A percentile compares a stretch with the other conserved stretches of the same genome.
Conservation (phyloP, 2,797 vertebrate genomes). For the Lepilemur ruficaudatus region DNA sequence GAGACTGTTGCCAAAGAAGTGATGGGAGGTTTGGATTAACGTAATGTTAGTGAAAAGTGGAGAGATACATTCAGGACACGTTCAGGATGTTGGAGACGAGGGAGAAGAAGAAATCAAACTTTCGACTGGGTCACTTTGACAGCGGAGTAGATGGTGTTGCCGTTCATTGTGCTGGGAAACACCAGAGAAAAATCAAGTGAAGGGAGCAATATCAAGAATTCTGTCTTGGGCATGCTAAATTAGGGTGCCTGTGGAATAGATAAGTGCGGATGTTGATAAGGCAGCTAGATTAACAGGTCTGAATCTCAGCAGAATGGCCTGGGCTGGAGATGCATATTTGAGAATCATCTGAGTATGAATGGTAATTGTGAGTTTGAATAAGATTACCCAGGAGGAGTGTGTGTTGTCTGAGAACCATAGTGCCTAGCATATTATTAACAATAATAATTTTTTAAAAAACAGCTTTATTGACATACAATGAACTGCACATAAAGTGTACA, state of each 20-base stretch:
- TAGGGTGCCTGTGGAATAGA: not conserved
- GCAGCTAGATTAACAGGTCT: not conserved
- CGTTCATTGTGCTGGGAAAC: not conserved
- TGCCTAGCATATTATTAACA: not conserved
- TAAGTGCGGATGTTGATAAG: not conserved
- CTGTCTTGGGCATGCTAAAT: not conserved
- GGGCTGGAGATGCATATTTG: not conserved
- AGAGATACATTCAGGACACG: not conserved
- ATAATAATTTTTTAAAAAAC: not conserved
- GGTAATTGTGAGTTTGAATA: not conserved
- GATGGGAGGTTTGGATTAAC: slow-evolving; percentile 38
- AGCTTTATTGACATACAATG: not conserved
- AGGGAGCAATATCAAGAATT: not conserved
- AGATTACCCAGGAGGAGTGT: not conserved
- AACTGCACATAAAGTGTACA: not conserved
- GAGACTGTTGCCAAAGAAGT: not conserved
- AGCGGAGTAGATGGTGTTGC: not conserved
- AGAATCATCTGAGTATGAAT: not conserved
- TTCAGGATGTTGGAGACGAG: slow-evolving; percentile 4
- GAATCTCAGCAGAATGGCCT: not conserved
- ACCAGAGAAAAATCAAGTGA: not conserved
- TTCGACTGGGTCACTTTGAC: slow-evolving; percentile 10
- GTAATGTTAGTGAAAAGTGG: not conserved
- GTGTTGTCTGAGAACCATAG: not conserved
- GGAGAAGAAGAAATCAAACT: slow-evolving; percentile 28